Evolutionary conservation across 2,888 invertebrate genomes (phyloP), one percentile per base, ranked within the genome.

Genomic region (Tachina fera): DNA sequence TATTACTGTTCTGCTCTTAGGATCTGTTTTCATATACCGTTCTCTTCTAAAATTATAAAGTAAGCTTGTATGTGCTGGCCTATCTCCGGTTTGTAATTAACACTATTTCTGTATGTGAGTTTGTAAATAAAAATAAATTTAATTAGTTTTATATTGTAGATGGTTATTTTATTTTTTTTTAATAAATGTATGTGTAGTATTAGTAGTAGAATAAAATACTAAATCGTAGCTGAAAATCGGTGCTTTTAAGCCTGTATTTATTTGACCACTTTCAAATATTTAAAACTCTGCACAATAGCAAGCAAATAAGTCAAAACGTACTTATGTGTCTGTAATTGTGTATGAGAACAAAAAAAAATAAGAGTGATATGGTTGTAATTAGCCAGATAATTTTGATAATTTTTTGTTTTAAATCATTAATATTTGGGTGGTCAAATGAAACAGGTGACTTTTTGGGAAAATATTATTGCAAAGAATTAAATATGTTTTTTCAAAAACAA

Each of bases 171-270:
- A 6, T 6, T 31, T 65, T 88, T 43, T 16, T 19, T 86, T 82
- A 87, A 89, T 86, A 87, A 88, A 88, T 89, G 87, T 61, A 75
- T 68, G 83, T 88, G 88, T 89, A 88, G 87, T 86, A 79, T 82
- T 84, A 87, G 84, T 88, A 88, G 86, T 88, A 88, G 88, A 85
- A 87, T 79, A 84, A 87, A 84, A 87, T 85, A 84, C 88, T 83
- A 88, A 88, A 92, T 91, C 91, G 91, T 93, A 93, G 93, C 93
- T 93, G 93, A 93, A 93, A 92, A 93, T 93, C 93, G 93, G 93
- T 93, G 93, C 93, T 93, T 93, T 92, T 92, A 92, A 91, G 91
- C 93, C 90, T 92, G 92, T 91, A 91, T 91, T 90, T 91, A 92
- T 92, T 92, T 92, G 92, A 91, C 83, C 78, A 67, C 77, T 51